These are phyloP conservation scores for Phymorhynchus buccinoides DNA, from an alignment of 1,140 invertebrate species.

Conservation along the genomic window DNA sequence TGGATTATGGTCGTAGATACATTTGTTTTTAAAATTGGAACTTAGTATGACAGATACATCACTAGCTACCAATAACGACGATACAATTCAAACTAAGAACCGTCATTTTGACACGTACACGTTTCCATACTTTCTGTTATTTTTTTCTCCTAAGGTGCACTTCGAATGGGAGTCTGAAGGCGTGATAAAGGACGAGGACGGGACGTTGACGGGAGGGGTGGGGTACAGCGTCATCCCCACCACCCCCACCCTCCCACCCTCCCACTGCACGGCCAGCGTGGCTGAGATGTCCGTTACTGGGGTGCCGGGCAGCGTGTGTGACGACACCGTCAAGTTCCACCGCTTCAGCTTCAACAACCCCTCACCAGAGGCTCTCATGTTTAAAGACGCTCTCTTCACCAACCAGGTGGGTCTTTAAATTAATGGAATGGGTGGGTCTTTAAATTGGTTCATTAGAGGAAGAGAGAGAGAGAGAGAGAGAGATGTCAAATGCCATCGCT, in stretches of 20 bases:
- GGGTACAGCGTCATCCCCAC: constrained; percentile 47
- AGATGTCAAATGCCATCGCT: constrained; percentile 58
- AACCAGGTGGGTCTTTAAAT: constrained; percentile 46
- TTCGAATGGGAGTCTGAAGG: constrained; percentile 62
- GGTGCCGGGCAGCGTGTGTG: constrained; percentile 52
- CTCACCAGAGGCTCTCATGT: constrained; percentile 52
- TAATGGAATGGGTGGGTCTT: too few species aligned
- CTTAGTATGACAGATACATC: too few species aligned
- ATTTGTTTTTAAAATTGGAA: too few species aligned
- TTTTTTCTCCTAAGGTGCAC: not conserved
- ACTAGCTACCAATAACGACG: too few species aligned
- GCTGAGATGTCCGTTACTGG: constrained; percentile 28
- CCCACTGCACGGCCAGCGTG: constrained; percentile 34
- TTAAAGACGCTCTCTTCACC: constrained; percentile 55
- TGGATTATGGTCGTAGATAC: too few species aligned
- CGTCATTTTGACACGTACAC: too few species aligned
- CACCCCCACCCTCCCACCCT: constrained; percentile 49
- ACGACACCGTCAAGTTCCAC: constrained; percentile 54
- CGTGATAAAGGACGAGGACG: constrained; percentile 59
- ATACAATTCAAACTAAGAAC: too few species aligned
- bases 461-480: too few species aligned
- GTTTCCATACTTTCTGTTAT: not conserved
- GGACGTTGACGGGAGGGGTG: constrained; percentile 52
- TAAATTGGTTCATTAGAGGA: too few species aligned
- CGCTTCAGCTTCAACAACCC: constrained; percentile 65